A percentile compares a stretch with the other conserved stretches of the same genome.
Evolutionary conservation across 2,797 vertebrate genomes (phyloP).

Genomic region (Pipistrellus pipistrellus): DNA sequence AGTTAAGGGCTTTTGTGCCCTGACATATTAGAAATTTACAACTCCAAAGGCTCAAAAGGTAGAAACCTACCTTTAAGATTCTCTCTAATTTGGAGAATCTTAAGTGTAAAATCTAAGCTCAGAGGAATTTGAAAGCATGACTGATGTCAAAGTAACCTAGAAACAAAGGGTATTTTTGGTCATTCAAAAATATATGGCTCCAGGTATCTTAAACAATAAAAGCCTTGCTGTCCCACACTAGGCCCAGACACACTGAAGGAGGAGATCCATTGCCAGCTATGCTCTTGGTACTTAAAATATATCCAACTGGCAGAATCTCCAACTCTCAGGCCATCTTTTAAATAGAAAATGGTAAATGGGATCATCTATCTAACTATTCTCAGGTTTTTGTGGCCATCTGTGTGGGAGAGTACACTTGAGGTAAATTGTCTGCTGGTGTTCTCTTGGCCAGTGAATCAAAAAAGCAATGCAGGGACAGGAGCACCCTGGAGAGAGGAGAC

Average conservation of each 20-base stretch:
- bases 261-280: background rate
- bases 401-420: background rate
- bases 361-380: background rate
- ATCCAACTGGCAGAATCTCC: background rate
- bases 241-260: background rate
- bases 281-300: background rate
- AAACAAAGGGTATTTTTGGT: conserved; percentile 17
- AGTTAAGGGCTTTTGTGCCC: background rate
- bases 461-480: background rate
- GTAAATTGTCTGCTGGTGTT: background rate
- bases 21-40: background rate
- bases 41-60: conserved; percentile 52
- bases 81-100: conserved; percentile 15
- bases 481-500: background rate
- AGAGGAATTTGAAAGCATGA: conserved; percentile 70
- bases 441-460: background rate
- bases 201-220: conserved; percentile 4
- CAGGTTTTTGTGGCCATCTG: background rate
- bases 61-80: background rate
- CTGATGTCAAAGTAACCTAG: conserved; percentile 66
- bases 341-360: background rate
- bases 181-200: conserved; percentile 53
- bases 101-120: conserved; percentile 50
- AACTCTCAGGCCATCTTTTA: background rate
- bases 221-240: background rate